These are phyloP conservation scores for Osmerus eperlanus DNA, from an alignment of 2,113 vertebrate species.

Conservation along the genomic window DNA sequence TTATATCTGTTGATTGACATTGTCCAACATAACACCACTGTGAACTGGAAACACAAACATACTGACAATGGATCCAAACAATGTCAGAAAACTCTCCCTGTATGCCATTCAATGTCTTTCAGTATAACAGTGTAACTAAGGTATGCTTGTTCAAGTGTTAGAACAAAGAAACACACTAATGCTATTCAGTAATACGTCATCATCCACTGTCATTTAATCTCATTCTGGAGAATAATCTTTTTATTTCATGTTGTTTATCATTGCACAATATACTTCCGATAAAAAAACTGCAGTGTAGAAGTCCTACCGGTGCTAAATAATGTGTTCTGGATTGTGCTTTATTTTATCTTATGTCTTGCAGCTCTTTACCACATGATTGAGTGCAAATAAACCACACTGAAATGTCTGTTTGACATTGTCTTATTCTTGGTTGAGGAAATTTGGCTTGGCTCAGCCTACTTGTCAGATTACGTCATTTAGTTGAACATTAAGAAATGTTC, in stretches of 20 bases:
- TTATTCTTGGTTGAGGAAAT: neutral
- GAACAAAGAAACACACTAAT: constrained; percentile 38
- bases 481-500: no score
- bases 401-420: constrained; percentile 28
- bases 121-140: constrained; percentile 15
- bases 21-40: constrained; percentile 33
- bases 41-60: constrained; percentile 23
- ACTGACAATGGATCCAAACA: no score
- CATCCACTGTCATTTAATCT: constrained; percentile 20
- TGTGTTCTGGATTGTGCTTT: constrained; percentile 41
- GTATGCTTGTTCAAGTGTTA: constrained; percentile 32
- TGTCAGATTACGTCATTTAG: no score
- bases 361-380: constrained; percentile 65
- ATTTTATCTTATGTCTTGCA: constrained; percentile 44
- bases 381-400: constrained; percentile 68
- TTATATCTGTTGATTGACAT: constrained; percentile 8
- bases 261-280: neutral
- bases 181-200: constrained; percentile 6
- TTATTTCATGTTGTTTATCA: constrained; percentile 9
- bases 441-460: no score
- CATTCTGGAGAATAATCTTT: constrained; percentile 27
- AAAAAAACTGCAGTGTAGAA: constrained; percentile 10
- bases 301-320: constrained; percentile 61
- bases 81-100: constrained; percentile 3
- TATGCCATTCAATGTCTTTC: constrained; percentile 18